A percentile compares a stretch with the other conserved stretches of the same genome.
These are phyloP conservation scores for Lordiphosa mommai DNA, from an alignment of 1,140 invertebrate genomes.

Conservation along the genomic window DNA sequence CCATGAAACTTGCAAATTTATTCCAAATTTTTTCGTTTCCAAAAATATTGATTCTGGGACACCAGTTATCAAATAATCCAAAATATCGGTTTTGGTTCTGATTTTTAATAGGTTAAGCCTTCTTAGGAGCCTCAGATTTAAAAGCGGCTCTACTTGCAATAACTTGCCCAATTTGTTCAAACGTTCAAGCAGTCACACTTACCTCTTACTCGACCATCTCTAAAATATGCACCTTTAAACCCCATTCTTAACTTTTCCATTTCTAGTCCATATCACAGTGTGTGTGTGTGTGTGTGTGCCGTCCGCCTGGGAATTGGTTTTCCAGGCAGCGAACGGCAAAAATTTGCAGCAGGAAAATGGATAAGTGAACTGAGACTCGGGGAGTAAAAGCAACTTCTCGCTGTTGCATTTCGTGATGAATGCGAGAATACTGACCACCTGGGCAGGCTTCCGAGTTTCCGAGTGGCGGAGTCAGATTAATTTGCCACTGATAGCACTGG, in stretches of 20 bases:
- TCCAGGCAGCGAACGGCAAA: slow-evolving; percentile 24
- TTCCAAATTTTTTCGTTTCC: too few relatives aligned
- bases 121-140: too few relatives aligned
- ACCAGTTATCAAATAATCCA: background rate
- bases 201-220: background rate
- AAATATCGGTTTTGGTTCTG: too few relatives aligned
- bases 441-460: slow-evolving; percentile 27
- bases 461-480: slow-evolving; percentile 45
- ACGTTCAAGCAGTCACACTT: background rate
- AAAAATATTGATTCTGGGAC: too few relatives aligned
- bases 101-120: too few relatives aligned
- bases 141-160: too few relatives aligned
- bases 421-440: slow-evolving; percentile 28
- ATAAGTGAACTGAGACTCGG: slow-evolving; percentile 64
- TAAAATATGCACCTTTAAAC: background rate
- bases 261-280: slow-evolving; percentile 7
- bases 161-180: too few relatives aligned
- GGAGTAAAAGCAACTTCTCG: slow-evolving; percentile 6
- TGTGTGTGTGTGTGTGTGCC: slow-evolving; percentile 9
- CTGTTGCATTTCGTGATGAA: slow-evolving; percentile 56
- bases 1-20: too few relatives aligned
- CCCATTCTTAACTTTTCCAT: slow-evolving; percentile 8
- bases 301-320: slow-evolving; percentile 39
- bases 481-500: slow-evolving; percentile 44
- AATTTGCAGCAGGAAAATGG: slow-evolving; percentile 53